These are phyloP conservation scores for Bufo gargarizans DNA, from an alignment of 2,113 vertebrate species.

Conservation along the genomic window DNA sequence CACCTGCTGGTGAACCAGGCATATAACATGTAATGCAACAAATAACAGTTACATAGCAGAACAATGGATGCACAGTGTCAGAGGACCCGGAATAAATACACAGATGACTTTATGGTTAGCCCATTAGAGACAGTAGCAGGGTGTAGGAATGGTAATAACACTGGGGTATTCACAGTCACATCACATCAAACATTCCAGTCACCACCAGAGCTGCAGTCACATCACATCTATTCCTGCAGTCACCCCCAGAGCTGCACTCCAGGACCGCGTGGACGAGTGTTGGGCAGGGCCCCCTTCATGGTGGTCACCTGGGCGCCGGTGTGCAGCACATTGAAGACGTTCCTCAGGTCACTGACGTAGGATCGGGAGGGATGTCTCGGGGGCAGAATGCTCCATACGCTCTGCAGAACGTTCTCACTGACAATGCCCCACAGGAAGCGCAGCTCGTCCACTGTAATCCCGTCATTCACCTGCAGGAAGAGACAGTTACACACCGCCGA, in stretches of 20 bases:
- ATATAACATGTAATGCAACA: no score
- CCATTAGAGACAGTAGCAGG: no score
- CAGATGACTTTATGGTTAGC: no score
- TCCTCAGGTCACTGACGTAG: slow-evolving; percentile 8
- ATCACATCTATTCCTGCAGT: neutral
- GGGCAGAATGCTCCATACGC: neutral
- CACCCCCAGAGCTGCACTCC: neutral
- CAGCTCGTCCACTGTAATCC: slow-evolving; percentile 29
- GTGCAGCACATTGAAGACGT: neutral
- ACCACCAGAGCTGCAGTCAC: neutral
- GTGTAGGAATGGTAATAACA: no score
- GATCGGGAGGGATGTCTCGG: slow-evolving; percentile 14
- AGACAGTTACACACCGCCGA: neutral
- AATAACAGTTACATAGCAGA: no score
- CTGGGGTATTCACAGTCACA: no score
- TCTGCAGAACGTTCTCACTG: slow-evolving; percentile 18
- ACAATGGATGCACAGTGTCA: no score
- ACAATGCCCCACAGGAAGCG: slow-evolving; percentile 44
- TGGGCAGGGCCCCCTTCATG: neutral
- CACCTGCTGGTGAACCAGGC: no score
- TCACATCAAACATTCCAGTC: neutral
- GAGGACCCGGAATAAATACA: no score
- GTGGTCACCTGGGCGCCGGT: neutral
- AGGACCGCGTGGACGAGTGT: neutral
- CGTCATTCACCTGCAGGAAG: slow-evolving; percentile 12